Percentiles rank a stretch among this genome's conserved stretches.
These are phyloP conservation scores for Euglossa dilemma DNA, from an alignment of 1,140 invertebrate genomes.

Conservation along the genomic window DNA sequence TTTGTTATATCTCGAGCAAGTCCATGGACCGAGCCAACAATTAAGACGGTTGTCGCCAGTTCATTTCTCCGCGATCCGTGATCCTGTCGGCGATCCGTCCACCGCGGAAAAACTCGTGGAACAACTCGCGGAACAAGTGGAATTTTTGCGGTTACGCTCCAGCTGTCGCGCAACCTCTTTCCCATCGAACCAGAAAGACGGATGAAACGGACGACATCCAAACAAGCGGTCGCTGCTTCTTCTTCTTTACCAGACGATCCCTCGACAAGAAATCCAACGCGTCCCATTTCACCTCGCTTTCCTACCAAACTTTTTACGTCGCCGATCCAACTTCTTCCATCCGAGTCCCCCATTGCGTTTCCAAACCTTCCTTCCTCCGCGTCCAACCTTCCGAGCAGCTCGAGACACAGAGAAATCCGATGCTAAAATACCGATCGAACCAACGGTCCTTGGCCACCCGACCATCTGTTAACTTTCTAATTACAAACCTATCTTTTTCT, in stretches of 20 bases:
- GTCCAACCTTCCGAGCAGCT: too few relatives aligned
- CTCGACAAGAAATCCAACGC: conserved; percentile 1
- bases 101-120: background rate
- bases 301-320: background rate
- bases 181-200: background rate
- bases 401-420: background rate
- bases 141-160: conserved; percentile 6
- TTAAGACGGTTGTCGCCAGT: too few relatives aligned
- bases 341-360: background rate
- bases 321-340: too few relatives aligned
- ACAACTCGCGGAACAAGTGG: too few relatives aligned
- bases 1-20: too few relatives aligned
- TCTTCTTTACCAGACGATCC: background rate
- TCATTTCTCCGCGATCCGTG: too few relatives aligned
- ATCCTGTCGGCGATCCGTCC: too few relatives aligned
- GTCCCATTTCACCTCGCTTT: background rate
- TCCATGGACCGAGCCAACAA: too few relatives aligned
- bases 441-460: too few relatives aligned
- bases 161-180: background rate
- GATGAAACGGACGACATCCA: background rate
- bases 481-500: too few relatives aligned
- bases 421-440: background rate
- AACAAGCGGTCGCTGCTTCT: background rate
- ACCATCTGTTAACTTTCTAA: conserved; percentile 8
- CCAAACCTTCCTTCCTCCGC: too few relatives aligned